Percentiles rank a stretch among this genome's conserved stretches.
Evolutionary conservation across 2,113 vertebrate genomes (phyloP).

Genomic region (Pterocles gutturalis): DNA sequence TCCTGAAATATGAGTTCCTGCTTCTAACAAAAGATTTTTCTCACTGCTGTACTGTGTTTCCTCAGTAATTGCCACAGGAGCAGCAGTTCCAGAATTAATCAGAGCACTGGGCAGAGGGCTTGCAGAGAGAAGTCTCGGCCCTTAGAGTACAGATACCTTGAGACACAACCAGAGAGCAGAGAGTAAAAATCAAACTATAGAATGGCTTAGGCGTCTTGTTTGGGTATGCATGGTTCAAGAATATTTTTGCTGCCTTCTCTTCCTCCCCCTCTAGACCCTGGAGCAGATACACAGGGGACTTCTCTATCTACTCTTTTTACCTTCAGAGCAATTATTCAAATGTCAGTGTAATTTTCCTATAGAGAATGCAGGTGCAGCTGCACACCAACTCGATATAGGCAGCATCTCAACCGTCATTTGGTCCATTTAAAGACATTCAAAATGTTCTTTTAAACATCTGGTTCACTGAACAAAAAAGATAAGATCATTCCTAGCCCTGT

Average conservation of each 20-base stretch:
- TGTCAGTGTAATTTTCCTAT: neutral
- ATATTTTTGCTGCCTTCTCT: neutral
- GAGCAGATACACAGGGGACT: neutral
- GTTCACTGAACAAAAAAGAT: neutral
- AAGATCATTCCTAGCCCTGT: neutral
- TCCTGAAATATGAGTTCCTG: neutral
- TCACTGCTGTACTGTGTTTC: neutral
- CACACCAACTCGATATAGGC: neutral
- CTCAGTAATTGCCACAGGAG: neutral
- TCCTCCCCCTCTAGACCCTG: neutral
- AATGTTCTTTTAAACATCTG: neutral
- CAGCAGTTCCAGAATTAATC: neutral
- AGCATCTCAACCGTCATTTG: neutral
- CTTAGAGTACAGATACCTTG: neutral
- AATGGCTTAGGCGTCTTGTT: neutral
- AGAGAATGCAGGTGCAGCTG: neutral
- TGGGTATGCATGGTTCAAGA: neutral
- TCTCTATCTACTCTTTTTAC: neutral
- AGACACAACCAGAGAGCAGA: neutral
- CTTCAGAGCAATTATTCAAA: neutral
- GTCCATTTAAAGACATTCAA: neutral
- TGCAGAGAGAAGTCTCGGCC: neutral
- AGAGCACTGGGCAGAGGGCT: neutral
- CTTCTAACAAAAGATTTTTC: neutral
- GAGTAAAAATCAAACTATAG: neutral